Base-by-base conservation (phyloP, 1,140 invertebrate species). In the Glossosoma conforme region DNA sequence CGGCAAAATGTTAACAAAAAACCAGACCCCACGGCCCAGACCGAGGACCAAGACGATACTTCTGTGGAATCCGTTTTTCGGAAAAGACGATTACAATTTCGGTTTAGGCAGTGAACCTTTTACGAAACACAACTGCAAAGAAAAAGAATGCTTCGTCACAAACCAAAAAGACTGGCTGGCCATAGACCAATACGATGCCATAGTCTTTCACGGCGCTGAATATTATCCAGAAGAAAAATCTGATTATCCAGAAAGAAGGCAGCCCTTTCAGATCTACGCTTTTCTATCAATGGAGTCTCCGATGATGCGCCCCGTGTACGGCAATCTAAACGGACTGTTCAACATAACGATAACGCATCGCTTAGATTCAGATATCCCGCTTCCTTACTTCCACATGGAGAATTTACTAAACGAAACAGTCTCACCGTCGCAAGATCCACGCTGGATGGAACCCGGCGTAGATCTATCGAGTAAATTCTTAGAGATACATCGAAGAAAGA, bases 341-440 rank as follows among this genome's bases (percentile, higher is more conserved):
- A 82, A 84, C 60, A 71, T 80, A 62, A 82, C 80, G 3, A 78
- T 74, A 56, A 76, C 73, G 11, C 82, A 84, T 62, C 65, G 83
- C 13, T 60, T 74, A 17, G 83, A 84, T 60, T 82, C 80, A 15
- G 81, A 82, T 55, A 72, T 85, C 18, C 66, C 77, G 0, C 69
- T 77, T 41, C 77, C 80, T n/a, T 85, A 85, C 55, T 77, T 72
- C 14, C 67, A 68, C 46, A 2, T 79, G 21, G 22, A 58, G 17
- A 65, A 69, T 41, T 38, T 35, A 0, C 46, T 62, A 0, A 57
- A 56, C 0, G 49, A 57, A 2, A 28, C 44, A 4, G 51, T 68
- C 6, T 60, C 69, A 4, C 64, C 66, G 8, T 38, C 44, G 11
- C 0, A 6, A 0, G 44, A 56, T 25, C 44, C 48, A 8, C 20